phyloP scores from a whole-genome alignment of 2,797 vertebrate genomes.

The Alectoris magna region DNA sequence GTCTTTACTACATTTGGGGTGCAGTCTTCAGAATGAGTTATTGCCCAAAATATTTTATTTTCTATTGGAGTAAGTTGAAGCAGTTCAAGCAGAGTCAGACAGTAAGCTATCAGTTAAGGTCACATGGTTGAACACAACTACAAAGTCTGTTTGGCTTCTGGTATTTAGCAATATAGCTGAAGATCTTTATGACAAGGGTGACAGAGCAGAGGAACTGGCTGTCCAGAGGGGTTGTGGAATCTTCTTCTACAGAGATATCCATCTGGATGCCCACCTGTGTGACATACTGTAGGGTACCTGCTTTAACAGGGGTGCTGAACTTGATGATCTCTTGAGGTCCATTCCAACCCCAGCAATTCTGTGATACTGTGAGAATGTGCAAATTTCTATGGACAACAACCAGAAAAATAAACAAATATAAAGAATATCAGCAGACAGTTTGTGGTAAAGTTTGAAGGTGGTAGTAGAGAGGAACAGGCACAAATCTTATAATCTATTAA shows the following conservation, averaged over 20 bases:
- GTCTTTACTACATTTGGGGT: accelerated
- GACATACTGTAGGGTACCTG: too few relatives aligned
- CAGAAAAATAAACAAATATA: constrained; percentile 30
- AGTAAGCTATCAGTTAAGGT: background rate
- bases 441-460: constrained; percentile 69
- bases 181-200: too few relatives aligned
- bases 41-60: background rate
- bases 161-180: background rate
- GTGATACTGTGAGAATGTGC: background rate
- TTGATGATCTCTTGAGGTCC: too few relatives aligned
- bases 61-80: background rate
- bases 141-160: background rate
- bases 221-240: too few relatives aligned
- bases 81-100: background rate
- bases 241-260: too few relatives aligned
- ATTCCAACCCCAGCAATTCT: too few relatives aligned
- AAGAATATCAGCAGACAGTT: constrained; percentile 48
- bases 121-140: background rate
- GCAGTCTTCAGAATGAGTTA: background rate
- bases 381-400: constrained; percentile 6
- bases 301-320: too few relatives aligned
- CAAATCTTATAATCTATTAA: constrained; percentile 75
- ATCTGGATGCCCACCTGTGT: too few relatives aligned
- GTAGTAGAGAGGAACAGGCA: constrained; percentile 57
- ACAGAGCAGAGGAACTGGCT: too few relatives aligned